Percentiles rank a stretch among this genome's conserved stretches.
Evolutionary conservation across 2,888 invertebrate species (phyloP).

Genomic region (Nematopogon swammerdamellus): DNA sequence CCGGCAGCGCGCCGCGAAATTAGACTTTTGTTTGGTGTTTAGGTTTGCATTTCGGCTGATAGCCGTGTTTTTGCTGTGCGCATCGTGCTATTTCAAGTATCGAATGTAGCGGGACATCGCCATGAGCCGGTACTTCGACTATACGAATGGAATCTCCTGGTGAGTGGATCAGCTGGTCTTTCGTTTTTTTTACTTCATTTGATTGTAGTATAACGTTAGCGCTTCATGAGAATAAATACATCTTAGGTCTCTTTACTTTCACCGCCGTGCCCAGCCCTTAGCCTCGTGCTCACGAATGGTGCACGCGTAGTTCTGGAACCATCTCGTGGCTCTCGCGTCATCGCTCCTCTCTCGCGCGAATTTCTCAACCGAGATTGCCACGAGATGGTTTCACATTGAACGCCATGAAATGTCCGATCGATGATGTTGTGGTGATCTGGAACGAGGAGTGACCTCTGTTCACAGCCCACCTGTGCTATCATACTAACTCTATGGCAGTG

Average conservation of each 20-base stretch:
- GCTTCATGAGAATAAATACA: too few species aligned
- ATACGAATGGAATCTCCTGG: slow-evolving; percentile 53
- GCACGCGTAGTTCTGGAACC: not conserved
- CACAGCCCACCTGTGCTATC: too few species aligned
- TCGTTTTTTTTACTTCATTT: not conserved
- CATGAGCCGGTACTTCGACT: slow-evolving; percentile 57
- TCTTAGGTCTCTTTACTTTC: not conserved
- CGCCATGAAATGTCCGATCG: not conserved
- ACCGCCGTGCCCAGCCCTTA: not conserved
- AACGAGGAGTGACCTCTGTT: too few species aligned
- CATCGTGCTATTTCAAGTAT: too few species aligned
- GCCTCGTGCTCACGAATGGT: not conserved
- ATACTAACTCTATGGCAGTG: too few species aligned
- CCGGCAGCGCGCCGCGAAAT: too few species aligned
- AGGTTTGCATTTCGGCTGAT: too few species aligned
- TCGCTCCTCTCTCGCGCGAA: not conserved
- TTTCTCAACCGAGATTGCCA: not conserved
- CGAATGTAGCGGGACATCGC: not conserved
- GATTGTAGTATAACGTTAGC: too few species aligned
- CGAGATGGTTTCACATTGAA: not conserved
- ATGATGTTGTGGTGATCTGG: not conserved
- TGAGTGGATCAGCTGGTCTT: slow-evolving; percentile 22
- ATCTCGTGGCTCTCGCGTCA: not conserved
- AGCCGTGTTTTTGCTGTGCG: too few species aligned
- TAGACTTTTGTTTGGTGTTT: too few species aligned